Evolutionary conservation across 2,797 vertebrate genomes (phyloP), one percentile per base, ranked within the genome.

Genomic region (Poeciliopsis paucimaculata): DNA sequence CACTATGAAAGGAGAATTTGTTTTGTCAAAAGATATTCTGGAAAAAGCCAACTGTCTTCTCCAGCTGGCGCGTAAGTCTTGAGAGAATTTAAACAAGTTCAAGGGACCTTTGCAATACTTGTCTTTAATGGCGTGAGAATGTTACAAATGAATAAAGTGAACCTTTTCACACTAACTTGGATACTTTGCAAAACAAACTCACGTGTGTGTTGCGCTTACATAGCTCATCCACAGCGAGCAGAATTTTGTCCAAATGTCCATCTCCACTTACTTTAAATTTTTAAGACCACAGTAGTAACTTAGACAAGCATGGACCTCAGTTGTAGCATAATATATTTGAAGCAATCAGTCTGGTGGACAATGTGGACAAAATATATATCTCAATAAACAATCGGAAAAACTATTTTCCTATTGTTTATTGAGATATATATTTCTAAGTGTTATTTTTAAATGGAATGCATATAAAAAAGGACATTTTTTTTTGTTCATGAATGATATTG

Each of bases 1-100:
- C 34, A 77, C 80, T 93, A 91, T 93, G 84, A 93, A 89, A 84
- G 86, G 75, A 84, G 88, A 85, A 82, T 85, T 88, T 82, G 85
- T 81, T 85, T 84, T 82, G 90, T 90, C 86, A 86, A 78, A 57
- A 91, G 78, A 89, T 86, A 90, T 90, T 86, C 85, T 87, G 80
- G 83, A 51, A 51, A 51, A 51, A 23, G 49, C 8, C 20, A 83
- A 62, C 81, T 3, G 73, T 77, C 66, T 68, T 88, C 73, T 85
- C 53, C 68, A 82, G 86, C 81, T 82, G 71, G 43, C 78, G 84
- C 72, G 73, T 90, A 77, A 86, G 84, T 89, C 84, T 85, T 86
- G 77, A 75, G 77, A 53, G 73, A 90, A 90, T 88, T 81, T 92
- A 92, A 89, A 90, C 72, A 49, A 77, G 80, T 85, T 88, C 82